phyloP scores from a whole-genome alignment of 2,888 invertebrate genomes.

The Limnephilus rhombicus region DNA sequence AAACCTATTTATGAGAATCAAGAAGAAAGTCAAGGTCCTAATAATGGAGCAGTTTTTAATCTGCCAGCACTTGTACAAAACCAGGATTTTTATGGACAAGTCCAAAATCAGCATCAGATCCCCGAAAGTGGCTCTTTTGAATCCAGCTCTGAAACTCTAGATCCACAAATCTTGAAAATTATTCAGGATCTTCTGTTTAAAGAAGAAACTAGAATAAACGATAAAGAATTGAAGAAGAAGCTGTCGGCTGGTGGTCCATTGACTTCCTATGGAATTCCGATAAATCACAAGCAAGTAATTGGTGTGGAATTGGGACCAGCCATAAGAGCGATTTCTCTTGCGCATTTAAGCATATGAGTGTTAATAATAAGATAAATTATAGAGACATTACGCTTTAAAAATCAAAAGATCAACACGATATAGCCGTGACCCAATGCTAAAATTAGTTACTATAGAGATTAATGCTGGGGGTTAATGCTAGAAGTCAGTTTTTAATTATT shows the following conservation, averaged over 20 bases:
- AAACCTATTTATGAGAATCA: neutral
- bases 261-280: slow-evolving; percentile 47
- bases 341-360: neutral
- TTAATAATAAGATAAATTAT: neutral
- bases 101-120: neutral
- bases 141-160: neutral
- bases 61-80: neutral
- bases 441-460: neutral
- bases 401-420: neutral
- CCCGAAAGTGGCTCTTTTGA: neutral
- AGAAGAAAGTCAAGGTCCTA: neutral
- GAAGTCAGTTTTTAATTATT: too few relatives aligned
- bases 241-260: slow-evolving; percentile 32
- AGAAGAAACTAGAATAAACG: slow-evolving; percentile 46
- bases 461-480: too few relatives aligned
- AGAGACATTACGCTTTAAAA: neutral
- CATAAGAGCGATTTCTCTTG: neutral
- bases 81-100: neutral
- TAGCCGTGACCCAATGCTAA: neutral
- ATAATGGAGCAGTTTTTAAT: neutral
- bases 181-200: slow-evolving; percentile 40
- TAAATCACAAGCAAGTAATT: slow-evolving; percentile 47
- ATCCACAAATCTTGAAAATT: slow-evolving; percentile 37
- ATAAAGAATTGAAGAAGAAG: slow-evolving; percentile 36
- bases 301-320: slow-evolving; percentile 46